A percentile compares a stretch with the other conserved stretches of the same genome.
phyloP scores from a whole-genome alignment of 2,888 invertebrate species.

The Drosophila borealis region DNA sequence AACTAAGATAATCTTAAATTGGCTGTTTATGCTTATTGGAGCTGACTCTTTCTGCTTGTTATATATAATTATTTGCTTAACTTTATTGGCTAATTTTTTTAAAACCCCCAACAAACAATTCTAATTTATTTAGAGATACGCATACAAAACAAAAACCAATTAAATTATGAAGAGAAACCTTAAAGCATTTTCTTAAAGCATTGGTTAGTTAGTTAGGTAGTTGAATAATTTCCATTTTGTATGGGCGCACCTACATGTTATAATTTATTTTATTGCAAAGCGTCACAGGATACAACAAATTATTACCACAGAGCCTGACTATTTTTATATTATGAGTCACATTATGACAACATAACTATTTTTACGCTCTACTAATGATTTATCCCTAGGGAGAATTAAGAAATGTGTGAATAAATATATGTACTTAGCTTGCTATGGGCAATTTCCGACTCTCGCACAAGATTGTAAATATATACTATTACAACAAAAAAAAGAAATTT shows the following conservation, averaged over 20 bases:
- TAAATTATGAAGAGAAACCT: background rate
- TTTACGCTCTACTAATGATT: constrained; percentile 59
- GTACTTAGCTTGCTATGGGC: background rate
- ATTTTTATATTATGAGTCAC: constrained; percentile 37
- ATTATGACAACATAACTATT: constrained; percentile 57
- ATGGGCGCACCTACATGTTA: constrained; percentile 7
- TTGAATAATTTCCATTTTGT: background rate
- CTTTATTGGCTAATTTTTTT: background rate
- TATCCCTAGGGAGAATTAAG: background rate
- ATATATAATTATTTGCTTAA: background rate
- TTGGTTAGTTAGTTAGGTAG: background rate
- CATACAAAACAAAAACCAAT: background rate
- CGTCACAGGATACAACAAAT: constrained; percentile 50
- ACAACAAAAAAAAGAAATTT: background rate
- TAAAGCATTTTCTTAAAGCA: background rate
- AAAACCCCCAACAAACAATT: too few species aligned
- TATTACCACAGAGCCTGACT: constrained; percentile 41
- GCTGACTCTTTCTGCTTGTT: constrained; percentile 1
- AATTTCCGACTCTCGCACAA: background rate
- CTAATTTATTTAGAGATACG: background rate
- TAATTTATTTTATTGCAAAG: constrained; percentile 42
- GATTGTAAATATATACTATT: background rate
- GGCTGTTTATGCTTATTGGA: background rate
- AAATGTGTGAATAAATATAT: constrained; percentile 1
- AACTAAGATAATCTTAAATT: too few species aligned